Conservation (phyloP, 2,797 vertebrate species). For the Psittacula derbiana region DNA sequence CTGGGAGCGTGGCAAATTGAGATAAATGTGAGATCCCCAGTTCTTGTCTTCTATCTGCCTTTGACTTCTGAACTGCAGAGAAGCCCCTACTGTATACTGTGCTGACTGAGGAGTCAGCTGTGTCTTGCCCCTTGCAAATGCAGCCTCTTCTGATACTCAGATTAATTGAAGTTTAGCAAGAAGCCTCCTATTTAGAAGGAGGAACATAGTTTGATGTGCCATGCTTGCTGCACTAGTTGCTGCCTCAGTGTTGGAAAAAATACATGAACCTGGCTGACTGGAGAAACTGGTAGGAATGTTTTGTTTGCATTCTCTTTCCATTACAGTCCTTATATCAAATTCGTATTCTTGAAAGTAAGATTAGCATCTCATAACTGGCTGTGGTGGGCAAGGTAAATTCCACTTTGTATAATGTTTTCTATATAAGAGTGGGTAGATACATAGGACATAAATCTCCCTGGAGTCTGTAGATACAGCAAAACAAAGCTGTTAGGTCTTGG, state of each 20-base stretch:
- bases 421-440: not conserved
- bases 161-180: not conserved
- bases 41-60: not conserved
- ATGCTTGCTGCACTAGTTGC: not conserved
- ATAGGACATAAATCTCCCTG: not conserved
- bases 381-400: not conserved
- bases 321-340: not conserved
- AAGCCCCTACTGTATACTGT: not conserved
- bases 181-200: not conserved
- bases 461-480: not conserved
- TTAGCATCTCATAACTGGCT: not conserved
- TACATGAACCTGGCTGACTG: rapidly evolving
- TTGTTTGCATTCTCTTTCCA: not conserved
- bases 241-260: not conserved
- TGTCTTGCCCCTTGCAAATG: not conserved
- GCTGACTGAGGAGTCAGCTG: not conserved
- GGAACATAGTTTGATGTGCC: not conserved
- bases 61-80: not conserved
- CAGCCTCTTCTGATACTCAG: not conserved
- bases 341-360: not conserved
- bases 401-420: not conserved
- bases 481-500: not conserved
- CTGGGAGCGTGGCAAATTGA: not conserved
- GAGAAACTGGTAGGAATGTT: rapidly evolving
- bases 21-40: not conserved